Evolutionary conservation across 2,797 vertebrate species (phyloP), one percentile per base, ranked within the genome.

Genomic region (Halcyon leucocephala): DNA sequence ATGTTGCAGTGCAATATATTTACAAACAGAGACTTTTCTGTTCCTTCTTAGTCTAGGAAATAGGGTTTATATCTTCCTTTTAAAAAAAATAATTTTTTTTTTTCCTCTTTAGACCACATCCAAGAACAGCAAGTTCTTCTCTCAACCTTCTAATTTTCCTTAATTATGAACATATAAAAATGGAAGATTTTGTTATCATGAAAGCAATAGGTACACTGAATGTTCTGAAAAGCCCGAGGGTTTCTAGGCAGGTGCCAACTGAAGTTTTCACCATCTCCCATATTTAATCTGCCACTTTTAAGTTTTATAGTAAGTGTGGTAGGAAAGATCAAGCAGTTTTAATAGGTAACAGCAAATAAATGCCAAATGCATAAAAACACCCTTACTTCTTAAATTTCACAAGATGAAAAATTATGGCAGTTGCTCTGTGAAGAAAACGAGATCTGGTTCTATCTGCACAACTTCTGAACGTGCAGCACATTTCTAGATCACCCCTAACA

Each of bases 11-110:
- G 67, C 64, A 31, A 26, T 76, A 17, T 70, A 41, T 82, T 95
- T 67, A 77, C 69, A 46, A 31, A 55, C 44, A 58, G 49, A 86
- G 61, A 70, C 29, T 86, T 65, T 79, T 74, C 90, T 93, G 57
- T 49, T 94, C 89, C 66, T 70, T 46, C 51, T 74, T 70, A 94
- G 66, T 57, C 64, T 76, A 81, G 90, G 73, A 80, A 93, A 83
- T 24, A 51, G 61, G 33, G 33, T 35, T 35, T 74, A 60, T 62
- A 24, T 49, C 46, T 67, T 69, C 69, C 41, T 51, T 6, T 31
- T 29, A 65, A 74, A 76, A 54, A 28, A 44, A 33, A 29, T 33
- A 51, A 18, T 17, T 18, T 12, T 42, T 18, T 17, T 42, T 42
- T 35, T 20, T 19, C 35, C 31, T 52, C 65, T 72, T 66, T 71